Conservation (phyloP, 2,797 vertebrate species). For the Geotrypetes seraphini region DNA sequence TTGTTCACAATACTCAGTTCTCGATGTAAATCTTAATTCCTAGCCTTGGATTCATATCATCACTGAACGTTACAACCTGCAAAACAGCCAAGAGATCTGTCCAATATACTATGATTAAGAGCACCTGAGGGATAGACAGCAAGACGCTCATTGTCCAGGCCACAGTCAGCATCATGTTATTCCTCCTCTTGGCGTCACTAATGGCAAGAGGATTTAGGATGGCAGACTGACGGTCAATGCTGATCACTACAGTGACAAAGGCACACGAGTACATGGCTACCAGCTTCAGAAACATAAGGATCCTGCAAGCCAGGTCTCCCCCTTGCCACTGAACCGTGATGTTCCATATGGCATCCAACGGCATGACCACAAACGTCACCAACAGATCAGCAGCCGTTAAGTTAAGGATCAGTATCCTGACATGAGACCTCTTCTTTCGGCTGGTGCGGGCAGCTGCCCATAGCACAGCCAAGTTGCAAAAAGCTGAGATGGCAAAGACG, state of each 20-base stretch:
- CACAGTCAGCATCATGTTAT: constrained; percentile 61
- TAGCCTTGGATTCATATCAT: too few species aligned
- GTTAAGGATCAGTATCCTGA: constrained; percentile 65
- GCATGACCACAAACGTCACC: constrained; percentile 73
- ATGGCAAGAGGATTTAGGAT: constrained; percentile 68
- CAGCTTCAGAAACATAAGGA: constrained; percentile 70
- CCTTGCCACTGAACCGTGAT: constrained; percentile 72
- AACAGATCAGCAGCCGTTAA: constrained; percentile 64
- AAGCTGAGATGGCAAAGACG: constrained; percentile 55
- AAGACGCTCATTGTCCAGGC: constrained; percentile 66
- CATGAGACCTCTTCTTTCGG: constrained; percentile 61
- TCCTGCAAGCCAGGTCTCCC: constrained; percentile 56
- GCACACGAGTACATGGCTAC: constrained; percentile 70
- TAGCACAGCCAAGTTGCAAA: constrained; percentile 59
- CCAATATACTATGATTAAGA: too few species aligned
- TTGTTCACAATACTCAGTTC: too few species aligned
- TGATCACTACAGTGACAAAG: constrained; percentile 68
- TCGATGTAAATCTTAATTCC: too few species aligned
- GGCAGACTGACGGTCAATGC: constrained; percentile 65
- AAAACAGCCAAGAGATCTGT: too few species aligned
- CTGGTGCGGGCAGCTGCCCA: constrained; percentile 50
- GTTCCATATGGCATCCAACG: constrained; percentile 69
- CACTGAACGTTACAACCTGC: too few species aligned
- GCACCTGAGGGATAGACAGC: constrained; percentile 65
- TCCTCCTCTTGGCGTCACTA: constrained; percentile 62